Evolutionary conservation across 2,797 vertebrate genomes (phyloP).

Genomic region (Paedocypris micromegethes): DNA sequence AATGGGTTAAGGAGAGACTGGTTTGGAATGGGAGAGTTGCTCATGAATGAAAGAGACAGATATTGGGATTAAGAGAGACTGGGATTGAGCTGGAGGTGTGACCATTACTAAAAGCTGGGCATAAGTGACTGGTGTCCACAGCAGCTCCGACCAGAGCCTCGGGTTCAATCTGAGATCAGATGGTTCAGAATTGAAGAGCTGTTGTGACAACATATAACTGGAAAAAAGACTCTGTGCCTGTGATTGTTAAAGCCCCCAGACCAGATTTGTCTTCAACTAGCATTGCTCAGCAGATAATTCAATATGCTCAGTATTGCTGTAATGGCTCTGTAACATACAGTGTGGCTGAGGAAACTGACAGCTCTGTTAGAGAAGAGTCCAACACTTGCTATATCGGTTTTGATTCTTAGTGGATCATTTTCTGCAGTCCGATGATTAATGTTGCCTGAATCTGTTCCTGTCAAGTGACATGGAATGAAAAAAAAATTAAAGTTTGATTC

Average conservation of each 20-base stretch:
- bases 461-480: too few species aligned
- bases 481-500: too few species aligned
- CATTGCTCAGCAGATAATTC: too few species aligned
- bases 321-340: too few species aligned
- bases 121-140: conserved; percentile 18
- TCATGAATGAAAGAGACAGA: not conserved
- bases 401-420: too few species aligned
- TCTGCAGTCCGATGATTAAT: too few species aligned
- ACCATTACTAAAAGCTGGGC: conserved; percentile 4
- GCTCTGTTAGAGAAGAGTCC: too few species aligned
- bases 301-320: too few species aligned
- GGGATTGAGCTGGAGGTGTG: conserved; percentile 11
- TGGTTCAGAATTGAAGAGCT: conserved; percentile 31
- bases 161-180: conserved; percentile 24
- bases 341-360: too few species aligned
- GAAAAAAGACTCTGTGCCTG: conserved; percentile 1
- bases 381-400: too few species aligned
- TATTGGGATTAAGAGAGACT: not conserved
- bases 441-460: too few species aligned
- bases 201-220: conserved; percentile 33
- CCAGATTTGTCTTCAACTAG: too few species aligned
- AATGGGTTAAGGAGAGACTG: not conserved
- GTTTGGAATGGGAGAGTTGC: not conserved
- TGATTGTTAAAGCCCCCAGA: not conserved
- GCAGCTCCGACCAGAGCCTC: conserved; percentile 24